Evolutionary conservation across 2,113 vertebrate genomes (phyloP).

Genomic region (Ibidorhyncha struthersii): DNA sequence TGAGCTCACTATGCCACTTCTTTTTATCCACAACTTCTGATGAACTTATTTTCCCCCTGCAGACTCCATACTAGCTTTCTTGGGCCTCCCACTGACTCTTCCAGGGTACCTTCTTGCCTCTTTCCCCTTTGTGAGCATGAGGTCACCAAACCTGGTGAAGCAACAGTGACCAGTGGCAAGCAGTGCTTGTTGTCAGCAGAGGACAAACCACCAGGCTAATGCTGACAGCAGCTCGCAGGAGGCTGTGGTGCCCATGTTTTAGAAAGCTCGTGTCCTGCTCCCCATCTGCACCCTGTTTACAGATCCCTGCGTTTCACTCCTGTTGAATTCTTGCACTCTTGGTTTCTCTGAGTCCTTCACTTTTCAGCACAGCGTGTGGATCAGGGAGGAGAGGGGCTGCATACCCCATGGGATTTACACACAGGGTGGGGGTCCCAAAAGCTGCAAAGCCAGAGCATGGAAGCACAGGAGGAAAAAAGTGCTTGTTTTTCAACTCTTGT

Average conservation of each 20-base stretch:
- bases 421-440: background rate
- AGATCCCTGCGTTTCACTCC: background rate
- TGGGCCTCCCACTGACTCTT: background rate
- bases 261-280: background rate
- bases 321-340: background rate
- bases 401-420: background rate
- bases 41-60: background rate
- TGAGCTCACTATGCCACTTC: background rate
- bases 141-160: background rate
- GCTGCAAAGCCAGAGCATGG: background rate
- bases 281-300: background rate
- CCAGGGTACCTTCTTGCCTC: background rate
- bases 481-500: background rate
- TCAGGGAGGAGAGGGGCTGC: background rate
- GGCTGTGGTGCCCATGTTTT: background rate
- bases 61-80: background rate
- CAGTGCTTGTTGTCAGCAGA: background rate
- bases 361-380: background rate
- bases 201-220: background rate
- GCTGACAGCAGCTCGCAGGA: background rate
- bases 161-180: background rate
- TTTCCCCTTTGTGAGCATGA: background rate
- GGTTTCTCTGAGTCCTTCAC: accelerated
- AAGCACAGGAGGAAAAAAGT: background rate
- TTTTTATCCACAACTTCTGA: background rate